These are phyloP conservation scores for Stenurella melanura DNA, from an alignment of 2,888 invertebrate species.

Conservation along the genomic window DNA sequence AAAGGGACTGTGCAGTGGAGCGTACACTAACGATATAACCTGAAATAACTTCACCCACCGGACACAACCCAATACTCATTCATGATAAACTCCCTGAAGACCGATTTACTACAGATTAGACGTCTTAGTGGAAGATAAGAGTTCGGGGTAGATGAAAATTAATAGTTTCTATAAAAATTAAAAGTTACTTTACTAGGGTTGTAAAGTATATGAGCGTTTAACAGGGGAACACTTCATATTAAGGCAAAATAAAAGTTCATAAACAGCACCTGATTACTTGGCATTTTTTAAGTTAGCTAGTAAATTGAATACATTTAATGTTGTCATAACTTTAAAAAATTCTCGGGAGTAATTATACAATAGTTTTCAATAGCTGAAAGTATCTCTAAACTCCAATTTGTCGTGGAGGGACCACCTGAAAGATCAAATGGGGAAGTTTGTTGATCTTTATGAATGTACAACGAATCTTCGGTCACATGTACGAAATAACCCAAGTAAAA, in stretches of 20 bases:
- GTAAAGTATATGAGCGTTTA: background rate
- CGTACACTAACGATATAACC: conserved; percentile 60
- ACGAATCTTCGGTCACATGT: no score
- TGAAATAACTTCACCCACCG: conserved; percentile 66
- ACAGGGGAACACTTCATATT: background rate
- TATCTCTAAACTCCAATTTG: no score
- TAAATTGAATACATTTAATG: no score
- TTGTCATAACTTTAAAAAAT: no score
- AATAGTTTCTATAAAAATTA: conserved; percentile 21
- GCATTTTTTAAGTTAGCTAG: no score
- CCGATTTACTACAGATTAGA: conserved; percentile 63
- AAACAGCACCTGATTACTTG: background rate
- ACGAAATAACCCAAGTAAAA: no score
- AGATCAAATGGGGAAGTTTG: no score
- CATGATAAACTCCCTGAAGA: conserved; percentile 65
- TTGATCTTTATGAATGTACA: no score
- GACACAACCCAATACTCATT: conserved; percentile 66
- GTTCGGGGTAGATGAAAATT: conserved; percentile 14
- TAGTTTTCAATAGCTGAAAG: no score
- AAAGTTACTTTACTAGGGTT: background rate
- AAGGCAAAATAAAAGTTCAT: background rate
- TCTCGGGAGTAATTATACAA: no score
- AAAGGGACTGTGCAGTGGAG: conserved; percentile 44
- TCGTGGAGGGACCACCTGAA: no score
- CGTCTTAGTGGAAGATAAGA: conserved; percentile 20